Conservation (phyloP, 2,797 vertebrate genomes). For the Gallinago solitaria region DNA sequence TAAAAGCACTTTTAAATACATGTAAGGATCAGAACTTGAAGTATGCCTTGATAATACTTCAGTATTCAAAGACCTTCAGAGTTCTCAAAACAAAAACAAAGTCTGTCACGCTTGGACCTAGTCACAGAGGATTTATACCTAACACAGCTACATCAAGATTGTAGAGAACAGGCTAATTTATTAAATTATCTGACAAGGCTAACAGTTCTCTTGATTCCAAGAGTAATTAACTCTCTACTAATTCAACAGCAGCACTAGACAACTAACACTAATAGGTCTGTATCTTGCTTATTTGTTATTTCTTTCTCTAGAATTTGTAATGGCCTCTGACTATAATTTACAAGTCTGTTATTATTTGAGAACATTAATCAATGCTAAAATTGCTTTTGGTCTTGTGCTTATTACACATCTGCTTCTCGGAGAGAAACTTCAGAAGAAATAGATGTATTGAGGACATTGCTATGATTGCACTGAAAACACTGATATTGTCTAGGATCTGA, state of each 20-base stretch:
- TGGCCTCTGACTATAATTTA: background rate
- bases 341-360: background rate
- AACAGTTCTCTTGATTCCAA: background rate
- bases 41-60: background rate
- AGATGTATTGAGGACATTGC: background rate
- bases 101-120: background rate
- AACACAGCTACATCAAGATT: background rate
- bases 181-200: background rate
- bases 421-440: background rate
- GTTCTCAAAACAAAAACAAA: background rate
- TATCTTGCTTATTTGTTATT: background rate
- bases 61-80: background rate
- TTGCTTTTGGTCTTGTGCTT: background rate
- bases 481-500: accelerated
- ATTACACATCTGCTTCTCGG: background rate
- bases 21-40: background rate
- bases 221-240: background rate
- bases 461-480: background rate
- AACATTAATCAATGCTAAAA: background rate
- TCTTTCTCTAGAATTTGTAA: background rate
- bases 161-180: background rate
- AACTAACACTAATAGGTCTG: background rate
- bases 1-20: background rate
- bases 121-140: background rate
- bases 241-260: background rate